phyloP scores from a whole-genome alignment of 2,888 invertebrate species.

The Schrankia costaestrigalis region DNA sequence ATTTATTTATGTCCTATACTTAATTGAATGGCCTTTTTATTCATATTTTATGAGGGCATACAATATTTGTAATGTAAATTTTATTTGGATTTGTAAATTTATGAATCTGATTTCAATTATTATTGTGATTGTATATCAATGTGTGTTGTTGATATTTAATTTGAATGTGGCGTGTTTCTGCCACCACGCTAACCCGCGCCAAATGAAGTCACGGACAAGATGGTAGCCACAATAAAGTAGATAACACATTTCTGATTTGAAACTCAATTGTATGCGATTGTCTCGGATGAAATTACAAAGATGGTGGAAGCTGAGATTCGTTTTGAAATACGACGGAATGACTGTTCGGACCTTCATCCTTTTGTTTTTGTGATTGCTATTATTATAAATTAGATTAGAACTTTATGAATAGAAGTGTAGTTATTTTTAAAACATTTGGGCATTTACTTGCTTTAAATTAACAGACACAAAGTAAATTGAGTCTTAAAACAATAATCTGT shows the following conservation, averaged over 20 bases:
- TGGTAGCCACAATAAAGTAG: constrained; percentile 39
- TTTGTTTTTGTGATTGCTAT: neutral
- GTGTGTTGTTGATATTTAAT: constrained; percentile 20
- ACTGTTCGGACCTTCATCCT: constrained; percentile 1
- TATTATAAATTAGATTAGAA: too few relatives aligned
- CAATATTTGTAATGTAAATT: constrained; percentile 19
- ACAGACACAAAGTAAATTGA: too few relatives aligned
- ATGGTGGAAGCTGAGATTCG: constrained; percentile 24
- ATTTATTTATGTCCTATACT: constrained; percentile 44
- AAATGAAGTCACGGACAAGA: constrained; percentile 36
- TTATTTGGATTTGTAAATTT: constrained; percentile 20
- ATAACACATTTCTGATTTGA: constrained; percentile 44
- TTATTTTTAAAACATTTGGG: too few relatives aligned
- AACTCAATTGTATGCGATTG: constrained; percentile 48
- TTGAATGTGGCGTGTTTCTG: constrained; percentile 20
- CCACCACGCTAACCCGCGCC: constrained; percentile 16
- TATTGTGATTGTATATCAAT: constrained; percentile 7
- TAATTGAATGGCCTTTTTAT: constrained; percentile 47
- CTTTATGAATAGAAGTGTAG: too few relatives aligned
- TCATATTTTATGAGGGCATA: constrained; percentile 21
- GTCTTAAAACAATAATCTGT: too few relatives aligned
- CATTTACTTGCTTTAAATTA: too few relatives aligned
- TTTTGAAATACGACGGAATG: constrained; percentile 23
- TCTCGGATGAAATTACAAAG: constrained; percentile 33
- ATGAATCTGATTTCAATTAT: constrained; percentile 29